phyloP scores from a whole-genome alignment of 2,113 vertebrate species.

The human region DNA sequence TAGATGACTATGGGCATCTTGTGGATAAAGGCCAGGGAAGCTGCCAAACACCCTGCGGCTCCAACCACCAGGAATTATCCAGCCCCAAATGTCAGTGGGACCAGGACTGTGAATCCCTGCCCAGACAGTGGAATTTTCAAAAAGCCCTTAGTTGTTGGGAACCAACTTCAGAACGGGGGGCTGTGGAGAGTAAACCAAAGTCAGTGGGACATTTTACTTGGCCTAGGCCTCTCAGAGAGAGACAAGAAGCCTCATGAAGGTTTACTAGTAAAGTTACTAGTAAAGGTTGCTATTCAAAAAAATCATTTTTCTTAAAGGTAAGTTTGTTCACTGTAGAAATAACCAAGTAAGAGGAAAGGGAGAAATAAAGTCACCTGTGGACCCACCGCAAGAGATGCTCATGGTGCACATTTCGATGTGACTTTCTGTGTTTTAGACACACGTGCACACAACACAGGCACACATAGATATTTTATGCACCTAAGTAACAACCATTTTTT shows the following conservation, averaged over 20 bases:
- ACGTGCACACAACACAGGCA: not conserved
- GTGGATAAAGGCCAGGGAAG: not conserved
- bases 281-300: not conserved
- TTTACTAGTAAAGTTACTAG: not conserved
- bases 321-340: not conserved
- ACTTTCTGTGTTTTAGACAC: not conserved
- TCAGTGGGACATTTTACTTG: too few species aligned
- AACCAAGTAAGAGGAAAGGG: not conserved
- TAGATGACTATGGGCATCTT: not conserved
- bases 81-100: not conserved
- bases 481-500: not conserved
- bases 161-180: not conserved
- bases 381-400: too few species aligned
- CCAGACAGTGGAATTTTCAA: not conserved
- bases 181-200: not conserved
- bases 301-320: not conserved
- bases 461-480: not conserved
- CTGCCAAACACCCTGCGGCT: not conserved
- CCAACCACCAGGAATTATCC: not conserved
- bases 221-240: not conserved
- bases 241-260: not conserved
- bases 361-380: not conserved
- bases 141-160: not conserved
- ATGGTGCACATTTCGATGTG: not conserved
- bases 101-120: not conserved